phyloP scores from a whole-genome alignment of 2,888 invertebrate species.

The Spodoptera exigua region DNA sequence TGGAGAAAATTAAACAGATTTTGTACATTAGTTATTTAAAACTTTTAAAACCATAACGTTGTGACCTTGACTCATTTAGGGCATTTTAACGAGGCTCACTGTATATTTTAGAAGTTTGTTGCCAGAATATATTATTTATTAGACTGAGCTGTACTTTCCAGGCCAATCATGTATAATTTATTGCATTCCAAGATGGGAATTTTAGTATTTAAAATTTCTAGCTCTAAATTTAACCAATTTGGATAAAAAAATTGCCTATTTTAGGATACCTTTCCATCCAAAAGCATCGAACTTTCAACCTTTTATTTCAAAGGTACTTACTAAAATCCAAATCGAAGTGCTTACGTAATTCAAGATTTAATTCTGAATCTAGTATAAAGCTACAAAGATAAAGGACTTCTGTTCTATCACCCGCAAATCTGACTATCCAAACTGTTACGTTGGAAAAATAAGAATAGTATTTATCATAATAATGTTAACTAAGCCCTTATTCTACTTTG shows the following conservation, averaged over 20 bases:
- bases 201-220: neutral
- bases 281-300: too few species aligned
- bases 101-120: conserved; percentile 34
- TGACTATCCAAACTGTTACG: neutral
- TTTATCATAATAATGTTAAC: too few species aligned
- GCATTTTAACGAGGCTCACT: conserved; percentile 19
- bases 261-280: neutral
- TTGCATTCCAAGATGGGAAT: conserved; percentile 4
- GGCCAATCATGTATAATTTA: conserved; percentile 14
- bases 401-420: conserved; percentile 19
- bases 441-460: neutral
- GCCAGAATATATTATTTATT: conserved; percentile 42
- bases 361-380: too few species aligned
- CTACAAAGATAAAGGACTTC: neutral
- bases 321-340: too few species aligned
- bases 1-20: conserved; percentile 11
- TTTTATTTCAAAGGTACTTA: too few species aligned
- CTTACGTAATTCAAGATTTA: too few species aligned
- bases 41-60: conserved; percentile 22
- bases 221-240: neutral
- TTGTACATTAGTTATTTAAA: conserved; percentile 29
- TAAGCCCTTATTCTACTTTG: too few species aligned
- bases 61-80: conserved; percentile 26
- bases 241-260: neutral
- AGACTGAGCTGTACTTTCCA: conserved; percentile 15